A percentile compares a stretch with the other conserved stretches of the same genome.
Evolutionary conservation across 2,113 vertebrate species (phyloP).

Genomic region (Actinemys pallida): DNA sequence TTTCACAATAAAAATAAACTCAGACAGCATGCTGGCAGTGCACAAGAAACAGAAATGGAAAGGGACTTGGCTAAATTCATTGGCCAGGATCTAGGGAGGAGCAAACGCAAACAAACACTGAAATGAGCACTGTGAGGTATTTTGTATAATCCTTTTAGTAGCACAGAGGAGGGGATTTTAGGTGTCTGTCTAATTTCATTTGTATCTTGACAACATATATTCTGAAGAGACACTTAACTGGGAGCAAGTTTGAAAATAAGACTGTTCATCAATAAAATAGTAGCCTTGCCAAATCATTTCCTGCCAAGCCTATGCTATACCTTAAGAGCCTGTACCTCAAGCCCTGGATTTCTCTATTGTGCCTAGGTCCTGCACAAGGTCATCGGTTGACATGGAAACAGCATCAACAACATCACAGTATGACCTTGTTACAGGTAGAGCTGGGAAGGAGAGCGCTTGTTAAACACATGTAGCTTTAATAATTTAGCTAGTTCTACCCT

Average conservation of each 20-base stretch:
- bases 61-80: background rate
- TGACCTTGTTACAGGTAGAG: background rate
- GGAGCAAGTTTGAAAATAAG: background rate
- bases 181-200: background rate
- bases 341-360: background rate
- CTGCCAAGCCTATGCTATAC: background rate
- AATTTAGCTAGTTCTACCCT: background rate
- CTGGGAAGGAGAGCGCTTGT: background rate
- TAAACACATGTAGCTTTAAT: background rate
- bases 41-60: background rate
- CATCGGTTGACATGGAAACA: background rate
- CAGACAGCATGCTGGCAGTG: background rate
- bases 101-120: background rate
- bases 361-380: background rate
- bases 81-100: background rate
- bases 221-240: too few relatives aligned
- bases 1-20: background rate
- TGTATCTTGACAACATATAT: background rate
- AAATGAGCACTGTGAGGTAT: background rate
- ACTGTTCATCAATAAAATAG: background rate
- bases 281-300: background rate
- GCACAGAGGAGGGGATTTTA: background rate
- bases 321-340: background rate
- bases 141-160: background rate
- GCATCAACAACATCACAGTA: background rate